Percentiles rank a stretch among this genome's conserved stretches.
These are phyloP conservation scores for Invenusta paracnida DNA, from an alignment of 2,888 invertebrate genomes.

Conservation along the genomic window DNA sequence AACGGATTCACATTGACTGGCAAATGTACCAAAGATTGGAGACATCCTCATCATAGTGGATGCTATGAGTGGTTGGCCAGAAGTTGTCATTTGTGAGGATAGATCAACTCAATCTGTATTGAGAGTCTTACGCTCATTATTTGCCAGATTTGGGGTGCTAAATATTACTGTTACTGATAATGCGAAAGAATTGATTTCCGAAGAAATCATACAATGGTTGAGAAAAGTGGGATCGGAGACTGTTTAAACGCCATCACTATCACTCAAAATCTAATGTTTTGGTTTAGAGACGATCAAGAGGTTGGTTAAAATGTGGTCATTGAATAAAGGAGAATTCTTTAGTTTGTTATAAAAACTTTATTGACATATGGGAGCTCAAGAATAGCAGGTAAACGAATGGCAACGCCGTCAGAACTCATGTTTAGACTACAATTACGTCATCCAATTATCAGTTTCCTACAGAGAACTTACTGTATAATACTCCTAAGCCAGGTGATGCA, in stretches of 20 bases:
- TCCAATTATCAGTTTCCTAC: neutral
- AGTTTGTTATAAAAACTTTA: neutral
- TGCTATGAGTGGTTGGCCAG: neutral
- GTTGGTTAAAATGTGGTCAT: neutral
- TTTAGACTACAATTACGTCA: neutral
- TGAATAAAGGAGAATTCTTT: neutral
- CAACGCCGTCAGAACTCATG: neutral
- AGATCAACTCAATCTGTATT: neutral
- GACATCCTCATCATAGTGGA: neutral
- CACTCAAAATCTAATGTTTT: neutral
- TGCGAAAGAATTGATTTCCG: neutral
- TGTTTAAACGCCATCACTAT: neutral
- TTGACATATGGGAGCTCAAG: neutral
- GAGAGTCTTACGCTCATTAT: neutral
- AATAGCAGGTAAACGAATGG: neutral
- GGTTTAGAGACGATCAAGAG: neutral
- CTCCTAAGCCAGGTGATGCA: neutral
- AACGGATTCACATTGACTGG: neutral
- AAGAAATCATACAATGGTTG: neutral
- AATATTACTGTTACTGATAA: neutral
- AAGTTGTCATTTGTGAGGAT: neutral
- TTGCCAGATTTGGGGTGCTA: neutral
- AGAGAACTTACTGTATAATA: neutral
- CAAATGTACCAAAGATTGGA: neutral
- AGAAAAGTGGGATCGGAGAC: neutral